These are phyloP conservation scores for Xestia c-nigrum DNA, from an alignment of 2,888 invertebrate species.

Conservation along the genomic window DNA sequence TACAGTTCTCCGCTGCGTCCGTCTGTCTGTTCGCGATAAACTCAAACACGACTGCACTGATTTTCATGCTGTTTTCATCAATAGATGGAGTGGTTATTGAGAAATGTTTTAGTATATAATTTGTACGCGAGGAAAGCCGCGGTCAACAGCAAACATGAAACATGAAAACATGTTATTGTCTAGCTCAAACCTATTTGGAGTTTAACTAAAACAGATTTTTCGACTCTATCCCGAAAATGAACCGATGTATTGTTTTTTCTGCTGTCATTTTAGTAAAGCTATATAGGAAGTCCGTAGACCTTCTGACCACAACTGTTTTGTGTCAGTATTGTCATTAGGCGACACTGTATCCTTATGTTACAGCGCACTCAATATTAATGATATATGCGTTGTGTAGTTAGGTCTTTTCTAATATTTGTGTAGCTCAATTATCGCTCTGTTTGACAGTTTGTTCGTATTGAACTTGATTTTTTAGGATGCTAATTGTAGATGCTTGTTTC, in stretches of 20 bases:
- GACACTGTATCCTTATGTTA: constrained; percentile 30
- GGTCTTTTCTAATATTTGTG: constrained; percentile 44
- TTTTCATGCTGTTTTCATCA: too few relatives aligned
- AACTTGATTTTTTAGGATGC: background rate
- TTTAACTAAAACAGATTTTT: too few relatives aligned
- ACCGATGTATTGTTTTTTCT: background rate
- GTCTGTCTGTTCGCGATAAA: too few relatives aligned
- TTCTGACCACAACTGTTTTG: constrained; percentile 13
- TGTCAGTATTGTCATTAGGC: constrained; percentile 46
- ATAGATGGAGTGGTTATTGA: too few relatives aligned
- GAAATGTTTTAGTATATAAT: too few relatives aligned
- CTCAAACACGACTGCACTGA: too few relatives aligned
- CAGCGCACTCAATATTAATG: constrained; percentile 50
- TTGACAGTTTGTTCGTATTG: constrained; percentile 7
- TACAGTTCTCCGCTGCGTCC: too few relatives aligned
- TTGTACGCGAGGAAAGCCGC: too few relatives aligned
- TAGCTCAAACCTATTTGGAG: background rate
- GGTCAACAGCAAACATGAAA: too few relatives aligned
- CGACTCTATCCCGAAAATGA: too few relatives aligned
- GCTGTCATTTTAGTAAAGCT: background rate
- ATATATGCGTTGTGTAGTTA: constrained; percentile 30
- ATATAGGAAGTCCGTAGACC: background rate
- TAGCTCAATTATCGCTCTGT: constrained; percentile 17
- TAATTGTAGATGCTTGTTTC: background rate
- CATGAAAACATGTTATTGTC: background rate